Percentiles rank a stretch among this genome's conserved stretches.
These are phyloP conservation scores for Pteromalus puparum DNA, from an alignment of 1,140 invertebrate genomes.

Conservation along the genomic window DNA sequence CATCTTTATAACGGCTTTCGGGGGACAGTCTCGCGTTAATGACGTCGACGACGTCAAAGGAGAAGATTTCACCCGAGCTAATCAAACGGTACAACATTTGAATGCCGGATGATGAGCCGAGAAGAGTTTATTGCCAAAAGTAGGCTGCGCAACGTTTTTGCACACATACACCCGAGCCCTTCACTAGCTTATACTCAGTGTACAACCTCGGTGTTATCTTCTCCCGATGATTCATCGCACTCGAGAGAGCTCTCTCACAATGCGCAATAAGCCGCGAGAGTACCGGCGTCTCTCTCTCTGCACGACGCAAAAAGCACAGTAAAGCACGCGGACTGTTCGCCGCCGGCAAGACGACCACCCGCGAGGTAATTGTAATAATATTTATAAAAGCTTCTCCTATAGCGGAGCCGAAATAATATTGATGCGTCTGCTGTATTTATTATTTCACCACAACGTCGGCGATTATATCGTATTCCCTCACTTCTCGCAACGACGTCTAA, in stretches of 20 bases:
- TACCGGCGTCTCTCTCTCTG: neutral
- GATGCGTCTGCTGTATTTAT: neutral
- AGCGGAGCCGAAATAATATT: neutral
- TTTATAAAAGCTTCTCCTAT: neutral
- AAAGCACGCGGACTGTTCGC: neutral
- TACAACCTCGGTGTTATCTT: neutral
- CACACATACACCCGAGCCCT: too few relatives aligned
- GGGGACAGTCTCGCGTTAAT: neutral
- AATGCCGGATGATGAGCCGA: neutral
- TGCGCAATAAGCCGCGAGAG: neutral
- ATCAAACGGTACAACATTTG: neutral
- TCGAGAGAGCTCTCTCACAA: neutral
- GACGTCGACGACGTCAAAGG: neutral
- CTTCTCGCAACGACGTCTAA: too few relatives aligned
- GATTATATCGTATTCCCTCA: too few relatives aligned
- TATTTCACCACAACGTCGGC: neutral
- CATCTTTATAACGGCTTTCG: neutral
- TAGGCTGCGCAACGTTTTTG: neutral
- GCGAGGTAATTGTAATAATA: conserved; percentile 4
- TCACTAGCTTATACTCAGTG: neutral
- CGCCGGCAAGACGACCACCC: neutral
- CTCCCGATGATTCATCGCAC: neutral
- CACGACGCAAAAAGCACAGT: neutral
- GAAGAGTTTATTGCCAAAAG: neutral
- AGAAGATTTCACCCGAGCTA: neutral